These are phyloP conservation scores for Eurytemora carolleeae DNA, from an alignment of 1,140 invertebrate species.

Conservation along the genomic window DNA sequence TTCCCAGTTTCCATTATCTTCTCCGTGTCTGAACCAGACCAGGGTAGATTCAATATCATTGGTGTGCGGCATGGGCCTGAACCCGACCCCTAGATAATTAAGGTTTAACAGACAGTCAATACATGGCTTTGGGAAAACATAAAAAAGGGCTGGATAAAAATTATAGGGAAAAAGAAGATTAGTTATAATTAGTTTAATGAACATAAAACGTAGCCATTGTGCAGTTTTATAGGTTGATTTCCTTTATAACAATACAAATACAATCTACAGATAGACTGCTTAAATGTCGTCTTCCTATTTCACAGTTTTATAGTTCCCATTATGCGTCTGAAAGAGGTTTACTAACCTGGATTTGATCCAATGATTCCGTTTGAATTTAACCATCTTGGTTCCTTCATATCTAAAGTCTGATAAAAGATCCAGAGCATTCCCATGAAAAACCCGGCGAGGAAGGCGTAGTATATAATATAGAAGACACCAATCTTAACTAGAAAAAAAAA, in stretches of 20 bases:
- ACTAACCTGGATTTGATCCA: slow-evolving; percentile 67
- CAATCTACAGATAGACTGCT: background rate
- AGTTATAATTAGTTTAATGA: background rate
- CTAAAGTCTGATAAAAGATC: slow-evolving; percentile 79
- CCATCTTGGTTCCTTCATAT: slow-evolving; percentile 63
- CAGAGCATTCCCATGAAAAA: slow-evolving; percentile 78
- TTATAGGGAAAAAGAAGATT: background rate
- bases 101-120: too few relatives aligned
- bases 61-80: slow-evolving; percentile 69
- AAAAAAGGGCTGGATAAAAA: too few relatives aligned
- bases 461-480: slow-evolving; percentile 76
- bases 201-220: background rate
- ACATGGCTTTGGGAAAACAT: too few relatives aligned
- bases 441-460: slow-evolving; percentile 66
- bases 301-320: too few relatives aligned
- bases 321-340: background rate
- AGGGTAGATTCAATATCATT: slow-evolving; percentile 77
- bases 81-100: slow-evolving; percentile 67
- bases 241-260: slow-evolving; percentile 7
- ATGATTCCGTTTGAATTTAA: slow-evolving; percentile 59
- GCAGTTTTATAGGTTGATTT: too few relatives aligned
- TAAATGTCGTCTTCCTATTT: too few relatives aligned
- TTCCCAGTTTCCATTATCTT: slow-evolving; percentile 45
- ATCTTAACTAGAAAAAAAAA: slow-evolving; percentile 31
- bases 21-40: slow-evolving; percentile 68